Percentiles rank a stretch among this genome's conserved stretches.
These are phyloP conservation scores for Trichopoda pennipes DNA, from an alignment of 2,888 invertebrate species.

Conservation along the genomic window DNA sequence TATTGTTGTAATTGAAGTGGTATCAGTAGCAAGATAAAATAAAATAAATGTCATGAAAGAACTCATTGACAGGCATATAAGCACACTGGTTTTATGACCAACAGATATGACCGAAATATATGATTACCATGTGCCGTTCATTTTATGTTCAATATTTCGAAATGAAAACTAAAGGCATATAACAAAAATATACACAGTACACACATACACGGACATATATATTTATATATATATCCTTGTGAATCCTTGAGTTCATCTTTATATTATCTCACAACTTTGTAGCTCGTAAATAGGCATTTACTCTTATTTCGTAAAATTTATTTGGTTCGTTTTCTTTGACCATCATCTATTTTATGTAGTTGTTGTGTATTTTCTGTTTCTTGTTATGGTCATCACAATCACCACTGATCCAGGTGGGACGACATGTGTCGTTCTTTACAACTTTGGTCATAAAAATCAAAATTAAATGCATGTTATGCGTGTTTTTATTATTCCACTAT, in stretches of 20 bases:
- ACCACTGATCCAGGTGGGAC: slow-evolving; percentile 79
- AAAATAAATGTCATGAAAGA: slow-evolving; percentile 79
- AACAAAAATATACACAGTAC: neutral
- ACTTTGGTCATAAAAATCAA: slow-evolving; percentile 77
- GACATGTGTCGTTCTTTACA: slow-evolving; percentile 71
- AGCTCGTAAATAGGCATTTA: slow-evolving; percentile 79
- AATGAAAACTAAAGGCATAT: neutral
- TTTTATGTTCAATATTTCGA: slow-evolving; percentile 39
- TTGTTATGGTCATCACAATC: slow-evolving; percentile 65
- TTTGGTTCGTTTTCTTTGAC: slow-evolving; percentile 34
- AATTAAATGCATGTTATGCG: slow-evolving; percentile 79
- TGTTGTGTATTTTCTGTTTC: slow-evolving; percentile 65
- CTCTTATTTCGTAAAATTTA: slow-evolving; percentile 61
- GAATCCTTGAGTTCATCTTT: slow-evolving; percentile 56
- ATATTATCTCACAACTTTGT: slow-evolving; percentile 53
- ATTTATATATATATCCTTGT: slow-evolving; percentile 14
- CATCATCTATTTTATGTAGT: slow-evolving; percentile 45
- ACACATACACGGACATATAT: slow-evolving; percentile 5
- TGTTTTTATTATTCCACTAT: slow-evolving; percentile 67
- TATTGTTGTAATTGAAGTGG: slow-evolving; percentile 53
- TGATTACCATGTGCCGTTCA: slow-evolving; percentile 80
- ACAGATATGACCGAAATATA: slow-evolving; percentile 80
- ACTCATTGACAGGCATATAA: slow-evolving; percentile 80
- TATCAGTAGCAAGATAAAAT: slow-evolving; percentile 71
- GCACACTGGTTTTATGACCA: slow-evolving; percentile 80